Conservation (phyloP, 1,140 invertebrate species). For the Galleria mellonella region DNA sequence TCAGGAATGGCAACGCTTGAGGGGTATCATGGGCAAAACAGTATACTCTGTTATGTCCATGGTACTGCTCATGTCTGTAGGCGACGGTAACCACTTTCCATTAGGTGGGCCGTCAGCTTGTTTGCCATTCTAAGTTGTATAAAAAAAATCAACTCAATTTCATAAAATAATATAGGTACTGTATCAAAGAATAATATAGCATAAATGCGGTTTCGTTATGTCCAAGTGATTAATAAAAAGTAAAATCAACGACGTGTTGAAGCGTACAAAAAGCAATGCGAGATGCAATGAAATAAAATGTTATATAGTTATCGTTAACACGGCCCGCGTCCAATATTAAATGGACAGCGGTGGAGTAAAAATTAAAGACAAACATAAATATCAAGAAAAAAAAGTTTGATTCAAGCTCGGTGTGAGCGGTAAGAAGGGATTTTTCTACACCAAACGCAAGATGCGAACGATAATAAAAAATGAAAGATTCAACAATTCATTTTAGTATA, state of each 20-base stretch:
- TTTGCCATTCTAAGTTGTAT: too few species aligned
- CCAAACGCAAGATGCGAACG: too few species aligned
- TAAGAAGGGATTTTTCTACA: too few species aligned
- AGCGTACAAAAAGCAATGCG: constrained; percentile 46
- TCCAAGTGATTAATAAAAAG: constrained; percentile 51
- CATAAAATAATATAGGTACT: background rate
- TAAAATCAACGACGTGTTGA: constrained; percentile 62
- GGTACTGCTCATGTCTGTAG: too few species aligned
- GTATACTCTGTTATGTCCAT: too few species aligned
- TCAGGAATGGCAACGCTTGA: too few species aligned
- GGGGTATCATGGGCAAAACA: too few species aligned
- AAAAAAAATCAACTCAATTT: too few species aligned
- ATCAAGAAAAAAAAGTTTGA: constrained; percentile 54
- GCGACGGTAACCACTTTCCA: too few species aligned
- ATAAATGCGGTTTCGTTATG: constrained; percentile 1
- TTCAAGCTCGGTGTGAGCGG: constrained; percentile 13
- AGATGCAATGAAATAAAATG: constrained; percentile 67
- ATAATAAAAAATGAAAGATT: too few species aligned
- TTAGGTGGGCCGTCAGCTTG: too few species aligned
- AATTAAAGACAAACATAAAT: constrained; percentile 72
- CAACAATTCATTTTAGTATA: too few species aligned
- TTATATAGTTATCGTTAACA: constrained; percentile 70
- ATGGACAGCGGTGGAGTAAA: constrained; percentile 63
- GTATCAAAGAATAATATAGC: background rate
- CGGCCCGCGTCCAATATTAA: constrained; percentile 63